These are phyloP conservation scores for Erebia aethiops DNA, from an alignment of 2,888 invertebrate species.

Conservation along the genomic window DNA sequence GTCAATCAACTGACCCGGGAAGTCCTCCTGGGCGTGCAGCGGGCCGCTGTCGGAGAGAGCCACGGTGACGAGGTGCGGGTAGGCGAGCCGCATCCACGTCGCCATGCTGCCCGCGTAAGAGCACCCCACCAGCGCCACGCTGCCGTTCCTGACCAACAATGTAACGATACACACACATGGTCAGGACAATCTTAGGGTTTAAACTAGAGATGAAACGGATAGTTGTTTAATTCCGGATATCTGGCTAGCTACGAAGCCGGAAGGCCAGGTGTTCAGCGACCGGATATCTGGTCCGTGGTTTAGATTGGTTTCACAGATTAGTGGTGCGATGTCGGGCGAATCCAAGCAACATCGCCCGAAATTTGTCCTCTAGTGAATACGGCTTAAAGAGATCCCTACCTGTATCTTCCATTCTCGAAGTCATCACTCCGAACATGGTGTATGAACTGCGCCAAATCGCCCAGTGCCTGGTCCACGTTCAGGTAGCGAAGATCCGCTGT, in stretches of 20 bases:
- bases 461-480: constrained; percentile 85
- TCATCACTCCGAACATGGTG: constrained; percentile 69
- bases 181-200: too few species aligned
- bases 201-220: too few species aligned
- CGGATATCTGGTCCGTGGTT: too few species aligned
- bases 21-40: constrained; percentile 81
- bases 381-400: constrained; percentile 43
- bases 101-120: constrained; percentile 85
- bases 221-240: too few species aligned
- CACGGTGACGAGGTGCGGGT: constrained; percentile 83
- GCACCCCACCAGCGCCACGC: constrained; percentile 82
- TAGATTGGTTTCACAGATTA: too few species aligned
- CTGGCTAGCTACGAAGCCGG: too few species aligned
- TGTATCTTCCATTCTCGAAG: constrained; percentile 61
- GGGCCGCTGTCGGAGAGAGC: constrained; percentile 85
- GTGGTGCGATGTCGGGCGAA: too few species aligned
- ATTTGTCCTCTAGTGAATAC: too few species aligned
- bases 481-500: constrained; percentile 81
- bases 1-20: constrained; percentile 60
- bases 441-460: constrained; percentile 86
- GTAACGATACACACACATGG: too few species aligned
- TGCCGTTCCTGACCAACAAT: constrained; percentile 51
- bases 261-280: too few species aligned
- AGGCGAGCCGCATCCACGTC: constrained; percentile 82
- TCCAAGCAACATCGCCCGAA: too few species aligned